A percentile compares a stretch with the other conserved stretches of the same genome.
These are phyloP conservation scores for Gymnarchus niloticus DNA, from an alignment of 2,113 vertebrate species.

Conservation along the genomic window DNA sequence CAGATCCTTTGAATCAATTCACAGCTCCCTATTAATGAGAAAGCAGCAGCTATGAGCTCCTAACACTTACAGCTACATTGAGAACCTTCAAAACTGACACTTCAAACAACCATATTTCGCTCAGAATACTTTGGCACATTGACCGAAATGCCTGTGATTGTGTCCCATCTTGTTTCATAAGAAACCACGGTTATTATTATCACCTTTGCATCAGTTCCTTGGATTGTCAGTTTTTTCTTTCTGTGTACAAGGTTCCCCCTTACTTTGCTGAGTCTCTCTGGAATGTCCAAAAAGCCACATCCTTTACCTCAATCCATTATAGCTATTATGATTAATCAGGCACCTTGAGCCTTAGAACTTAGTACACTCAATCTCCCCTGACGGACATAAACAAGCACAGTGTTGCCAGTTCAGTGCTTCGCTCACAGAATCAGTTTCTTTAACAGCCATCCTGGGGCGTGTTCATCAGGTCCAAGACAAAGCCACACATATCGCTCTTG, in stretches of 20 bases:
- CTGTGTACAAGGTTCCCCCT: not conserved
- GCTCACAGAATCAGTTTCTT: not conserved
- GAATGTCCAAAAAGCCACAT: not conserved
- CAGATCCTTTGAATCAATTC: not conserved
- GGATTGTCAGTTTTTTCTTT: not conserved
- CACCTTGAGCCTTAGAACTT: conserved; percentile 20
- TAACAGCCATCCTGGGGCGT: not conserved
- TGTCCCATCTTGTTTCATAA: not conserved
- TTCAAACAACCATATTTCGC: not conserved
- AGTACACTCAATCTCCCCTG: conserved; percentile 12
- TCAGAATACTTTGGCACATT: not conserved
- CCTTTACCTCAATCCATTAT: conserved; percentile 12
- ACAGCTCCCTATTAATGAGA: not conserved
- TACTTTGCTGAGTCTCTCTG: not conserved
- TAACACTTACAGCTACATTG: not conserved
- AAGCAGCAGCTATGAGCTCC: not conserved
- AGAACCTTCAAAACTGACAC: not conserved
- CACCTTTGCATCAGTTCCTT: not conserved
- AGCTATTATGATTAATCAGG: conserved; percentile 26
- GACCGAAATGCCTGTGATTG: not conserved
- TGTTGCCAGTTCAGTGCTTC: not conserved
- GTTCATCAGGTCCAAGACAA: not conserved
- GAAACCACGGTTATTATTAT: not conserved
- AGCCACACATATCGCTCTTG: not conserved
- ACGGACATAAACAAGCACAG: not conserved